These are phyloP conservation scores for Danio kyathit DNA, from an alignment of 2,797 vertebrate species.

Conservation along the genomic window DNA sequence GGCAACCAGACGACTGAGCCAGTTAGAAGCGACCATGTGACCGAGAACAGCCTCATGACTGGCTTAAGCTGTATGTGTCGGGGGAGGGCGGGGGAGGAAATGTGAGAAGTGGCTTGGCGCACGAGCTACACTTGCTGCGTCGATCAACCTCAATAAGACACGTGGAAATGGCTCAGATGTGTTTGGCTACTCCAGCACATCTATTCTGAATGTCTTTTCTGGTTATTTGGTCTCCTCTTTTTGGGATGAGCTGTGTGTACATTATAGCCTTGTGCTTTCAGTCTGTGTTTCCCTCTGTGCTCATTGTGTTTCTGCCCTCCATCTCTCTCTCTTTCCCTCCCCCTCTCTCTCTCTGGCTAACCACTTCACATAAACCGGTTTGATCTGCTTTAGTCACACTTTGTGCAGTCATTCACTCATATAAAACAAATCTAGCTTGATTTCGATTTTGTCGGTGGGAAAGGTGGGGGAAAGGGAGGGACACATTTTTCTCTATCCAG, in stretches of 20 bases:
- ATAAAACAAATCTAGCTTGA: conserved; percentile 32
- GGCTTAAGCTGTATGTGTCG: conserved; percentile 91
- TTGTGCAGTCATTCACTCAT: conserved; percentile 30
- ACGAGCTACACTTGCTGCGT: conserved; percentile 78
- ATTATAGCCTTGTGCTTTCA: conserved; percentile 39
- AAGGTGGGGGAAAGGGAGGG: not conserved
- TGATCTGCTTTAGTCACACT: conserved; percentile 62
- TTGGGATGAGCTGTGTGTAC: not conserved
- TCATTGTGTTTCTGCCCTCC: not conserved
- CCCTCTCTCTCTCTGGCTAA: conserved; percentile 15
- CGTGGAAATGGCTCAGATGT: conserved; percentile 53
- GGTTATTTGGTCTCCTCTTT: not conserved
- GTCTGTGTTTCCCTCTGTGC: not conserved
- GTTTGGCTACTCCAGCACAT: not conserved
- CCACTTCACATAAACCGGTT: conserved; percentile 68
- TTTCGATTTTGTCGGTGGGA: conserved; percentile 16
- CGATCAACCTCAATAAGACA: conserved; percentile 70
- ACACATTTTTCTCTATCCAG: not conserved
- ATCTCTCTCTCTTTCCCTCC: not conserved
- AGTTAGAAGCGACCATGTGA: conserved; percentile 85
- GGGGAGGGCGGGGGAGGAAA: conserved; percentile 82
- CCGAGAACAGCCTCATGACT: conserved; percentile 91
- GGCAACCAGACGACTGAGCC: conserved; percentile 95
- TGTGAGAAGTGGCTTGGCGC: conserved; percentile 91
- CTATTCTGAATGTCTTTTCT: conserved; percentile 41